Percentiles rank a stretch among this genome's conserved stretches.
These are phyloP conservation scores for Scaeva pyrastri DNA, from an alignment of 2,888 invertebrate species.

Conservation along the genomic window DNA sequence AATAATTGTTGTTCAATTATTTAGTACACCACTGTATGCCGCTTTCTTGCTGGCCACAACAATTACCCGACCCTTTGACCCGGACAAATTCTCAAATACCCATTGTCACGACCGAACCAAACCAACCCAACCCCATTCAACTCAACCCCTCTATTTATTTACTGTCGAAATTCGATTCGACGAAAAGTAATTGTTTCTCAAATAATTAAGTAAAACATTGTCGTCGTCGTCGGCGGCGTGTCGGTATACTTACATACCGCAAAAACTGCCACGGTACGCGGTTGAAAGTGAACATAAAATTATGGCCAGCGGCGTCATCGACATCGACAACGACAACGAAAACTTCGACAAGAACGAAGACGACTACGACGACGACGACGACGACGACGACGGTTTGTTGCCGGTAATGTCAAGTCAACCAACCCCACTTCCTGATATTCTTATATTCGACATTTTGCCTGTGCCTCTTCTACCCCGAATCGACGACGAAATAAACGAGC, in stretches of 20 bases:
- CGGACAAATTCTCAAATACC: not conserved
- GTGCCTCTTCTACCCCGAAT: not conserved
- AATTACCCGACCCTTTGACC: slow-evolving; percentile 55
- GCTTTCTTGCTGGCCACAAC: no score
- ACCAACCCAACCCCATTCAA: not conserved
- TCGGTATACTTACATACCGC: slow-evolving; percentile 46
- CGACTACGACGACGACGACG: no score
- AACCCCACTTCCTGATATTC: slow-evolving; percentile 37
- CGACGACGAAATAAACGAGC: slow-evolving; percentile 44
- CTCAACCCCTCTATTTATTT: slow-evolving; percentile 14
- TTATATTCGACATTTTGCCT: not conserved
- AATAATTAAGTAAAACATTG: slow-evolving; percentile 74
- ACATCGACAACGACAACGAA: not conserved
- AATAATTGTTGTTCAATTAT: slow-evolving; percentile 43
- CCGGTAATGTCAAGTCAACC: slow-evolving; percentile 10
- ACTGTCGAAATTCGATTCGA: slow-evolving; percentile 70
- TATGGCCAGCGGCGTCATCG: slow-evolving; percentile 24
- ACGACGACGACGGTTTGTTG: not conserved
- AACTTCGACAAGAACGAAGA: no score
- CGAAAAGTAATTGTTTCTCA: slow-evolving; percentile 74
- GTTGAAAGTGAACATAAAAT: slow-evolving; percentile 38
- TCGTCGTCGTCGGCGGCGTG: slow-evolving; percentile 22
- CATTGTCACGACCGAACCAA: not conserved
- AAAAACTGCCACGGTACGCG: slow-evolving; percentile 24
- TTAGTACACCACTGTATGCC: slow-evolving; percentile 46